Conservation (phyloP, 1,140 invertebrate species). For the Polyergus mexicanus region DNA sequence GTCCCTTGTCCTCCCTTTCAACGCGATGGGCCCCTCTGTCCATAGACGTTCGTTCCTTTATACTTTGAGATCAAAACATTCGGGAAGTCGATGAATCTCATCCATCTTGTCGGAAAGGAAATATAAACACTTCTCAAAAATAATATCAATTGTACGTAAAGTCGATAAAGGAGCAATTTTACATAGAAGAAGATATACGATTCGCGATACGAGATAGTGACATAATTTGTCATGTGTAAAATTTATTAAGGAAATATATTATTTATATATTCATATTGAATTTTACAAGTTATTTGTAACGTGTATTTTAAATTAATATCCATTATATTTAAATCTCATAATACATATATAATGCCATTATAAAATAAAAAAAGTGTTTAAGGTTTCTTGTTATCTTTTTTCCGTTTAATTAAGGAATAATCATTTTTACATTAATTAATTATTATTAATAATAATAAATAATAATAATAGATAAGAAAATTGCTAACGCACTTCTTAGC, state of each 20-base stretch:
- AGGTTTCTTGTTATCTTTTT: neutral
- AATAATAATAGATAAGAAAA: neutral
- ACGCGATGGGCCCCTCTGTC: neutral
- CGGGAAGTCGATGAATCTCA: slow-evolving; percentile 55
- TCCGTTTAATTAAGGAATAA: neutral
- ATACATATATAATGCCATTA: neutral
- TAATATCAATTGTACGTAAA: slow-evolving; percentile 21
- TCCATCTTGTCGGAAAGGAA: slow-evolving; percentile 51
- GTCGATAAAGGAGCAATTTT: slow-evolving; percentile 22
- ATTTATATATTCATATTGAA: neutral
- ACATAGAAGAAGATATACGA: neutral
- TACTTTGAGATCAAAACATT: slow-evolving; percentile 61
- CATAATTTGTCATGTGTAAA: neutral
- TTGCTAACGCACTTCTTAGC: neutral
- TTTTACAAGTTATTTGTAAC: neutral
- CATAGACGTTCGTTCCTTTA: slow-evolving; percentile 14
- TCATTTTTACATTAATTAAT: neutral
- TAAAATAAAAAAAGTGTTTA: neutral
- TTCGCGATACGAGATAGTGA: neutral
- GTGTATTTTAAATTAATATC: neutral
- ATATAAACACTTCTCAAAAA: slow-evolving; percentile 56
- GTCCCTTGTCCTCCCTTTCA: slow-evolving; percentile 69
- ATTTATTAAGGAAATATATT: slow-evolving; percentile 33
- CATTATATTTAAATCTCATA: neutral
- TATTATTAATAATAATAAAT: neutral